Base-by-base conservation (phyloP, 2,888 invertebrate species). In the Suillia variegata region DNA sequence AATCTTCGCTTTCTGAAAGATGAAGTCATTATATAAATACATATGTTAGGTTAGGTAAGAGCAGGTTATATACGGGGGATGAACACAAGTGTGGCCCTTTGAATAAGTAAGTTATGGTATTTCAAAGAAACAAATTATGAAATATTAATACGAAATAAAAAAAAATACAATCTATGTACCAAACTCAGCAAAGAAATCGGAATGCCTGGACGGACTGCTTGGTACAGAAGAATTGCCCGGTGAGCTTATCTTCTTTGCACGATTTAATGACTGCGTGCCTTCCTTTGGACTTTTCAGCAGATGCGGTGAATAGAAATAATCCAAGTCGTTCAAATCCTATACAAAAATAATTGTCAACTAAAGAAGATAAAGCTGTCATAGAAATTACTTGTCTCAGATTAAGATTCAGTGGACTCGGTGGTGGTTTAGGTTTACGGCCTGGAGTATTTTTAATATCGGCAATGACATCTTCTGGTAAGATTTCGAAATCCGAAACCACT, bases 171-270 rank as follows among this genome's bases (percentile, higher is more conserved):
- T 38, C 17, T 33, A 83, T 85, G 82, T 70, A 88, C 88, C 88
- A 74, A 85, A 85, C 77, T 88, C 88, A 61, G 87, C 86, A 78
- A 87, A 87, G 83, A 88, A 89, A 42, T 87, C 86, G 20, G 88
- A 87, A 70, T 86, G 85, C 66, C 88, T 82, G 66, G 85, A 87
- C 0, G 90, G 89, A 74, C 89, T 89, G 60, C 88, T 88, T 1
- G 90, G 89, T 17, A 89, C 88, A 4, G 89, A 89, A 13, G 80
- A 81, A 67, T 80, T 80, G 26, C 77, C 82, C n/a, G 80, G 79
- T 0, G 81, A 80, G 59, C 70, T 69, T 12, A 81, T 89, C 88
- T 73, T 89, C 84, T 81, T 92, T 89, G 62, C 90, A 13, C 75
- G 71, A 22, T 71, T 68, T 24, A 69, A 45, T 2, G 70, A 89